Conservation (phyloP, 2,113 vertebrate genomes). For the Myotis yumanensis region DNA sequence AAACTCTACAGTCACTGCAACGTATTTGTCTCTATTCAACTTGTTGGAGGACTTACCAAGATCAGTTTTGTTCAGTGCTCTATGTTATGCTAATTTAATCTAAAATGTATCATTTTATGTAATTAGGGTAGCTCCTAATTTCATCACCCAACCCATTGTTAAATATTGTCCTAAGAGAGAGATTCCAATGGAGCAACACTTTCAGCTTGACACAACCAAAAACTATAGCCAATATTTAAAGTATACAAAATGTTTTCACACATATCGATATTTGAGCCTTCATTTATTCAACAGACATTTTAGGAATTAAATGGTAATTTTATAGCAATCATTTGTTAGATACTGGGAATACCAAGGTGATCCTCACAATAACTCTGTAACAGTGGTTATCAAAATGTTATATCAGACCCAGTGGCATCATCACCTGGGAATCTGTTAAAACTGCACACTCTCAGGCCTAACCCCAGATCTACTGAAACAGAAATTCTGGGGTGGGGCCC, state of each 20-base stretch:
- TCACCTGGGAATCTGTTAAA: background rate
- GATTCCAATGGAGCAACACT: background rate
- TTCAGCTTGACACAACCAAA: background rate
- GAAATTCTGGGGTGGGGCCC: background rate
- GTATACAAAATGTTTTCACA: background rate
- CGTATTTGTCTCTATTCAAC: background rate
- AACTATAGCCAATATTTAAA: background rate
- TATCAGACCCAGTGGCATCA: background rate
- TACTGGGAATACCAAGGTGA: background rate
- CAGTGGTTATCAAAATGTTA: background rate
- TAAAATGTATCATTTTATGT: background rate
- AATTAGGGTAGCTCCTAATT: constrained; percentile 35
- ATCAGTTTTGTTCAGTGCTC: constrained; percentile 2
- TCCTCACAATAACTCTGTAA: background rate
- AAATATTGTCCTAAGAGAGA: constrained; percentile 17
- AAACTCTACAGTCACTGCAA: background rate
- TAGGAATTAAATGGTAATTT: background rate
- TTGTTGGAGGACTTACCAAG: background rate
- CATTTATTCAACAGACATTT: background rate
- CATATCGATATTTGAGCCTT: background rate
- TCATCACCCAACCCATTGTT: constrained; percentile 8
- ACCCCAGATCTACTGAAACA: background rate
- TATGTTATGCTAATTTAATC: background rate
- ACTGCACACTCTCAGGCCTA: background rate
- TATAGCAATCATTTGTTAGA: background rate